Percentiles rank a stretch among this genome's conserved stretches.
These are phyloP conservation scores for Camponotus vicinus DNA, from an alignment of 1,140 invertebrate genomes.

Conservation along the genomic window DNA sequence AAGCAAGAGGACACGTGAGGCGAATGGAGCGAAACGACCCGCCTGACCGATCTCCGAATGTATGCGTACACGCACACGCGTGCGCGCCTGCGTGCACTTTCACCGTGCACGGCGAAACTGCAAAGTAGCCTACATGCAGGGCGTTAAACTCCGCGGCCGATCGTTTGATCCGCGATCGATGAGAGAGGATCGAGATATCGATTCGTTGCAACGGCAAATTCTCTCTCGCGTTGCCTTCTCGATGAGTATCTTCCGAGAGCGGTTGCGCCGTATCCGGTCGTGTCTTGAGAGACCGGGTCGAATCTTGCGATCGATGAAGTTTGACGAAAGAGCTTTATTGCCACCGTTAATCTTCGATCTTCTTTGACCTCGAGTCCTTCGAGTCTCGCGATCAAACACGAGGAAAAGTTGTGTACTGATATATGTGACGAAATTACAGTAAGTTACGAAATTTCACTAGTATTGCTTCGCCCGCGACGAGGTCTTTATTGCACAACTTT, in stretches of 20 bases:
- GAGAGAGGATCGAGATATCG: slow-evolving; percentile 75
- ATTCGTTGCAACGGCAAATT: slow-evolving; percentile 72
- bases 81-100: slow-evolving; percentile 73
- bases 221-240: slow-evolving; percentile 44
- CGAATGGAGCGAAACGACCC: slow-evolving; percentile 45
- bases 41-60: background rate
- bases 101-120: slow-evolving; percentile 73
- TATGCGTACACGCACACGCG: slow-evolving; percentile 16
- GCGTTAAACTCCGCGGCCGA: slow-evolving; percentile 69
- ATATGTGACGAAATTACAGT: background rate
- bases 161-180: slow-evolving; percentile 65
- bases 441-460: background rate
- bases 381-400: background rate
- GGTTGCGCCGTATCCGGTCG: slow-evolving; percentile 36
- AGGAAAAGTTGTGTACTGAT: background rate
- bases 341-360: background rate
- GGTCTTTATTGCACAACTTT: background rate
- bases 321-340: slow-evolving; percentile 21
- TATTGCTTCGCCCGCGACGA: background rate
- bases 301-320: slow-evolving; percentile 39
- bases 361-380: background rate
- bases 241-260: slow-evolving; percentile 48
- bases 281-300: background rate
- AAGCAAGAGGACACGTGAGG: slow-evolving; percentile 53
- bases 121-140: slow-evolving; percentile 76